Evolutionary conservation across 2,113 vertebrate species (phyloP).

Genomic region (Mirza zaza): DNA sequence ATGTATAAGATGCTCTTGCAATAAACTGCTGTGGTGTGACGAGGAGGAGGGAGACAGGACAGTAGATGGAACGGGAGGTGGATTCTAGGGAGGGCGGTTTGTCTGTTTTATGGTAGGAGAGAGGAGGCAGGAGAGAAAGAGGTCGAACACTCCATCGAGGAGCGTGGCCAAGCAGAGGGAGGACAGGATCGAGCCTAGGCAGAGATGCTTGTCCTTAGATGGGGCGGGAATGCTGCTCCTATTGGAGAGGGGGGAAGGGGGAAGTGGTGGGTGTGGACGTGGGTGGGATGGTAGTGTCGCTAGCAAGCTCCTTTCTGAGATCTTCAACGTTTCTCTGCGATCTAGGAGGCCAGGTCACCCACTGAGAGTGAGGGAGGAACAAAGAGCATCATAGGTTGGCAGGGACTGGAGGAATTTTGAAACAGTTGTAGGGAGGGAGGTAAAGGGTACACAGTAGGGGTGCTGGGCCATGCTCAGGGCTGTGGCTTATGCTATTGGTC

Average conservation of each 20-base stretch:
- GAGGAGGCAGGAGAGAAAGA: not conserved
- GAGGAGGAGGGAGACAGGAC: not conserved
- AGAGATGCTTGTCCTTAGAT: not conserved
- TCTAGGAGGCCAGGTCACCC: not conserved
- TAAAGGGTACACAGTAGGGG: not conserved
- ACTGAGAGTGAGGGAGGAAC: not conserved
- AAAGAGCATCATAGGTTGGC: not conserved
- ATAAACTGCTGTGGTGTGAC: not conserved
- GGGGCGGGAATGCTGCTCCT: not conserved
- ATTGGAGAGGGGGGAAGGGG: not conserved
- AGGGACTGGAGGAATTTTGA: not conserved
- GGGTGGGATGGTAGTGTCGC: not conserved
- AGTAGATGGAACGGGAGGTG: not conserved
- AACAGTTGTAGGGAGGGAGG: not conserved
- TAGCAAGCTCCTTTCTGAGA: not conserved
- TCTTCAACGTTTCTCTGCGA: not conserved
- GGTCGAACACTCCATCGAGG: not conserved
- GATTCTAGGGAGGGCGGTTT: not conserved
- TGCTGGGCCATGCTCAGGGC: not conserved
- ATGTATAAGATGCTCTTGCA: not conserved
- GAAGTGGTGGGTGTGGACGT: not conserved
- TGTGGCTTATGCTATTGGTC: not conserved
- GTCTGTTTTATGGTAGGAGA: not conserved
- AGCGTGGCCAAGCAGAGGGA: not conserved
- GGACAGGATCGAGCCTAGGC: not conserved